phyloP scores from a whole-genome alignment of 2,888 invertebrate genomes.

The Drosophila picticornis region DNA sequence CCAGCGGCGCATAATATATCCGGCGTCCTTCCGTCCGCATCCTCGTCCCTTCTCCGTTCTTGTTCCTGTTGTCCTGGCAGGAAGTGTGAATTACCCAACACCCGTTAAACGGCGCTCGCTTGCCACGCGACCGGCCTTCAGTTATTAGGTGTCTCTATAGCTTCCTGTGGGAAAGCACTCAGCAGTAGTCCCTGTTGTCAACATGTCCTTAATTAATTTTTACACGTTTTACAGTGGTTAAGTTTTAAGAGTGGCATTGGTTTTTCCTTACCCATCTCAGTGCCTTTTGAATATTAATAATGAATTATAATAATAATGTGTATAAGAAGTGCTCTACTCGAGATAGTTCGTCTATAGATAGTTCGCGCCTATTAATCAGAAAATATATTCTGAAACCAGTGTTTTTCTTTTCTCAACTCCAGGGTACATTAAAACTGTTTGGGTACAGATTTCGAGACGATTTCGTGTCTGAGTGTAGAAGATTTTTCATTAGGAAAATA shows the following conservation, averaged over 20 bases:
- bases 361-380: accelerated
- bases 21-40: constrained; percentile 2
- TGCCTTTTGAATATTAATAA: not conserved
- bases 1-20: constrained; percentile 44
- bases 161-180: constrained; percentile 1
- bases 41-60: not conserved
- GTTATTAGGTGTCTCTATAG: constrained; percentile 60
- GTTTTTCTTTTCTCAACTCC: not conserved
- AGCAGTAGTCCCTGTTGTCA: constrained; percentile 36
- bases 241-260: constrained; percentile 4
- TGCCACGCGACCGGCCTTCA: constrained; percentile 62
- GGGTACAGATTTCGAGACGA: not conserved
- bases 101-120: constrained; percentile 42
- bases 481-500: not conserved
- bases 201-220: constrained; percentile 40
- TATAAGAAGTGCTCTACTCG: not conserved
- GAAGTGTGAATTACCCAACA: constrained; percentile 77
- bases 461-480: not conserved
- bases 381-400: not conserved
- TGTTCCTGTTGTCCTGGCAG: constrained; percentile 52
- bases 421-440: not conserved
- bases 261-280: not conserved
- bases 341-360: not conserved
- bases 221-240: constrained; percentile 20
- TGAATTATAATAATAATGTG: not conserved